Conservation (phyloP, 2,797 vertebrate species). For the Mormyrus hasselquistii region DNA sequence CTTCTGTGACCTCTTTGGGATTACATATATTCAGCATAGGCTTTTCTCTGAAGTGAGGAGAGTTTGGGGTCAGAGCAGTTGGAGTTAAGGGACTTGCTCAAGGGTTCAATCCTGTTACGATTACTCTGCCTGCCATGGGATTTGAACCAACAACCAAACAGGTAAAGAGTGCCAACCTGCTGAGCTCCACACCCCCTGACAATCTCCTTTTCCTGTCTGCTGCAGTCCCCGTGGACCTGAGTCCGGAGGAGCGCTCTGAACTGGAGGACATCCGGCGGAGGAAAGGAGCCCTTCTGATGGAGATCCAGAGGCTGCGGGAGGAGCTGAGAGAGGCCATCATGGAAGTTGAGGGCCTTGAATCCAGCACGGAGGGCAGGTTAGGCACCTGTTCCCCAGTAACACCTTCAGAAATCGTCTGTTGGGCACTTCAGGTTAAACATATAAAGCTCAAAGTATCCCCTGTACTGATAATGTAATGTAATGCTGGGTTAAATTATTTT, state of each 20-base stretch:
- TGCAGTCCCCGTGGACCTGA: slow-evolving; percentile 70
- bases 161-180: background rate
- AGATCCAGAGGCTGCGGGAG: slow-evolving; percentile 88
- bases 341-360: slow-evolving; percentile 87
- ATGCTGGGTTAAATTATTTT: background rate
- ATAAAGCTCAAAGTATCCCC: background rate
- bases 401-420: background rate
- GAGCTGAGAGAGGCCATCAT: slow-evolving; percentile 88
- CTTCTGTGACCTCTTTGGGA: background rate
- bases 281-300: slow-evolving; percentile 85
- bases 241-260: slow-evolving; percentile 85
- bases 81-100: background rate
- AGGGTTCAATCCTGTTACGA: background rate
- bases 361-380: slow-evolving; percentile 86
- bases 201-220: background rate
- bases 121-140: background rate
- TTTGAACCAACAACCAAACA: background rate
- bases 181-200: background rate
- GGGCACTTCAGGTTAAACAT: background rate
- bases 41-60: background rate
- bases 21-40: background rate
- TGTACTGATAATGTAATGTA: background rate
- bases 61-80: background rate
- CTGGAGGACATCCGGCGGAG: slow-evolving; percentile 88
- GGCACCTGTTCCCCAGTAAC: background rate